Conservation (phyloP, 2,113 vertebrate genomes). For the Nibea coibor region DNA sequence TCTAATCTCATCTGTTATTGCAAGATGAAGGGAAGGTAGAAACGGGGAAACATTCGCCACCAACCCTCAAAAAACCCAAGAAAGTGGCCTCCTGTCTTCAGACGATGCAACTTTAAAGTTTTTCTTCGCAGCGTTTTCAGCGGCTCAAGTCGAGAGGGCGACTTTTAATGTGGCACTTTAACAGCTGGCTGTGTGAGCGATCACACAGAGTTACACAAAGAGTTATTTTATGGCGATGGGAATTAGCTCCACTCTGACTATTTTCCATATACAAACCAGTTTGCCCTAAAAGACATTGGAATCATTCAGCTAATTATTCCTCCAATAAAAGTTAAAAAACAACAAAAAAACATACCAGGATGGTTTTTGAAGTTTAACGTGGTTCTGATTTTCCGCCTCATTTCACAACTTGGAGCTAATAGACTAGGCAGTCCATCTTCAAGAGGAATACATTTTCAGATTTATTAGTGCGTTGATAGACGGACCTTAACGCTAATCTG, state of each 20-base stretch:
- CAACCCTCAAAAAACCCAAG: no score
- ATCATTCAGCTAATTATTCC: constrained; percentile 46
- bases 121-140: constrained; percentile 6
- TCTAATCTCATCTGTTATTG: constrained; percentile 34
- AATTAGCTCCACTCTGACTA: constrained; percentile 13
- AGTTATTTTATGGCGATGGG: constrained; percentile 39
- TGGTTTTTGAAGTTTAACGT: constrained; percentile 14
- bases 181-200: constrained; percentile 21
- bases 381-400: constrained; percentile 75
- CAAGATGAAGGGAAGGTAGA: constrained; percentile 25
- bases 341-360: not conserved
- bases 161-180: constrained; percentile 35
- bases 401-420: constrained; percentile 52
- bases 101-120: not conserved
- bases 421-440: constrained; percentile 40
- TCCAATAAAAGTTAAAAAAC: constrained; percentile 12
- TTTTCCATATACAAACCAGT: constrained; percentile 32
- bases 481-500: constrained; percentile 43
- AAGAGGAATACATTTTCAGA: constrained; percentile 46
- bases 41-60: not conserved
- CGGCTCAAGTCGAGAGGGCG: not conserved
- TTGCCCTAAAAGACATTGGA: not conserved
- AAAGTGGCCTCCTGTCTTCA: not conserved
- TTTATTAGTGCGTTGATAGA: constrained; percentile 64
- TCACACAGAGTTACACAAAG: constrained; percentile 29